Base-by-base conservation (phyloP, 2,113 vertebrate species). In the Seriola rivoliana region DNA sequence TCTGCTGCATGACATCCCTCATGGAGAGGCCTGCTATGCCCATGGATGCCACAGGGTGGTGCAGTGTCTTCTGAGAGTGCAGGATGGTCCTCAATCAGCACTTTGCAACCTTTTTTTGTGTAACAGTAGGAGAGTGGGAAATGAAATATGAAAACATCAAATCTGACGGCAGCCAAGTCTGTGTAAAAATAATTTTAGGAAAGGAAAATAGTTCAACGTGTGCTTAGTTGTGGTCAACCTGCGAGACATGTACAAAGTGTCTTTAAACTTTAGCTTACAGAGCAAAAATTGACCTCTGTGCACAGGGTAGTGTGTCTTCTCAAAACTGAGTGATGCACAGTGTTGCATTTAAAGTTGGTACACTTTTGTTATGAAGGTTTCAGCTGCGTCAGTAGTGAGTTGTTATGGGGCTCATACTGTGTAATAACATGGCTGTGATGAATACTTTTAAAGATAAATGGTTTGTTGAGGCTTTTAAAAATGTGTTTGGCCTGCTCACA, bases 71-170 rank as follows among this genome's bases (percentile, higher is more conserved):
- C 63, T 88, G 73, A 73, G 44, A 75, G 73, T 11, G 72, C 65
- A 64, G 71, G 64, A 84, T 23, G 83, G 68, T 74, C 44, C 79
- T 84, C 85, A 72, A 79, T 92, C 80, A 89, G 42, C 77, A 85
- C 74, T 82, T 89, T 75, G 46, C 82, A 70, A 81, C 88, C 76
- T 69, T 86, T 50, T 50, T 80, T 78, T 81, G 79, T 85, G 89
- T 90, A 93, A 92, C 84, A 70, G 73, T 32, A 89, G 89, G 72
- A 93, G 80, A 94, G 91, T 91, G 85, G 84, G 92, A 93, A 92
- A 90, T 90, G 67, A 92, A 89, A 87, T 81, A 65, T 77, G 59
- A 91, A 89, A 91, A 88, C 76, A 89, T 85, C 57, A 71, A 73
- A 87, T 79, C 70, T 80, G 74, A 88, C 85, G 75, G 80, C 85